Evolutionary conservation across 2,888 invertebrate species (phyloP), one percentile per base, ranked within the genome.

Genomic region (Epinotia bilunana): DNA sequence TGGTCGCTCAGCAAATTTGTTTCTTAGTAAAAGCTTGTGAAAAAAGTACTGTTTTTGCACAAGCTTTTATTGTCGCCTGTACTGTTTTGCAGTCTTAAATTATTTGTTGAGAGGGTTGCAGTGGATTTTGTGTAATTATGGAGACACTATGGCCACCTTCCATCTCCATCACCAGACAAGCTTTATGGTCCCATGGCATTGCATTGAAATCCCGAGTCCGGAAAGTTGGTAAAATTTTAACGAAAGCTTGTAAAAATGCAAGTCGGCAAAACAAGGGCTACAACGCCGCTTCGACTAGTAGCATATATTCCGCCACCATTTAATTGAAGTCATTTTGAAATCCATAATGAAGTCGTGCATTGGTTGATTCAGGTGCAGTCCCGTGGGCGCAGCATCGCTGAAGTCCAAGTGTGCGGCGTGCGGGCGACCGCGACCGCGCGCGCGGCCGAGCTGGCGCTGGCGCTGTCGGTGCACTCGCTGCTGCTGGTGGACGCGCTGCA

Each of bases 401-500:
- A 99, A 89, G 94, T 99, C 74, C 98, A 99, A 92, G 98, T 99
- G 46, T 96, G 97, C 75, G 98, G 98, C 39, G 98, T 98, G 58
- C 96, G 96, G 83, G 96, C 96, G 53, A 96, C 97, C 9, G 94
- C 97, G 78, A 96, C 96, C 39, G 96, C 97, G 86, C 95, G 97
- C 57, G 95, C 96, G 0, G 95, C 95, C 20, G 97, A 98, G 87
- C 95, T 96, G 5, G 96, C 96, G 80, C 94, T 98, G 58, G 96
- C 97, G 2, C 95, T 99, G 77, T 98, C 98, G 13, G 98, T 99
- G 65, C 99, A 99, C 90, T 98, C 98, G 83, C 94, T 99, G 80
- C 94, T 99, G 74, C 92, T 99, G 72, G 99, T 98, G 3, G 99
- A 99, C 93, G 99, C 99, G 67, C 95, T 99, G 87, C 99, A 99